phyloP scores from a whole-genome alignment of 2,797 vertebrate genomes.

The Fringilla coelebs region DNA sequence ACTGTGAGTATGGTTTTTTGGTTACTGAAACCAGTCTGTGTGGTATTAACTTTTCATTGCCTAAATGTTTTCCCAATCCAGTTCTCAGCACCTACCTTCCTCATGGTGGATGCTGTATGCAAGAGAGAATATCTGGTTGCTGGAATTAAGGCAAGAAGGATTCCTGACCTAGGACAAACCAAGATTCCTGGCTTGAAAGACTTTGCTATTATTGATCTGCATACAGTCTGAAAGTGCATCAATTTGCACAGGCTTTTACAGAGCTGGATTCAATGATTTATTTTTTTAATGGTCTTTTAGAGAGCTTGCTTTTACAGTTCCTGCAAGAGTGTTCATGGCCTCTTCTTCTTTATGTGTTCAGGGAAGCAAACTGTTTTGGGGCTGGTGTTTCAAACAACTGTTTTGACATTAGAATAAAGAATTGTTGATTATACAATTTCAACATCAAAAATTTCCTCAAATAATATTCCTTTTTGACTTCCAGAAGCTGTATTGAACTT shows the following conservation, averaged over 20 bases:
- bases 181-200: not conserved
- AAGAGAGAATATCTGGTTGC: not conserved
- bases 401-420: not conserved
- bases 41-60: not conserved
- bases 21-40: not conserved
- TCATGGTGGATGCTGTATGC: not conserved
- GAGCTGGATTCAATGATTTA: not conserved
- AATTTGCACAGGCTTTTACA: not conserved
- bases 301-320: not conserved
- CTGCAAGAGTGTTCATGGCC: not conserved
- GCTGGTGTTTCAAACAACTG: not conserved
- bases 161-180: not conserved
- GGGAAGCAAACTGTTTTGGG: not conserved
- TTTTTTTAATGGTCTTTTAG: not conserved
- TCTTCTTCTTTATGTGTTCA: not conserved
- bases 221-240: not conserved
- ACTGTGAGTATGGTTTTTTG: conserved; percentile 84
- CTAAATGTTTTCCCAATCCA: not conserved
- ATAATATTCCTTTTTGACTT: conserved; percentile 24
- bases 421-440: not conserved
- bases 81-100: not conserved
- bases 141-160: not conserved
- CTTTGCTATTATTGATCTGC: not conserved
- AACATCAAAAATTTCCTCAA: not conserved
- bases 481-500: conserved; percentile 94